Base-by-base conservation (phyloP, 2,888 invertebrate species). In the Miltochrista miniata region DNA sequence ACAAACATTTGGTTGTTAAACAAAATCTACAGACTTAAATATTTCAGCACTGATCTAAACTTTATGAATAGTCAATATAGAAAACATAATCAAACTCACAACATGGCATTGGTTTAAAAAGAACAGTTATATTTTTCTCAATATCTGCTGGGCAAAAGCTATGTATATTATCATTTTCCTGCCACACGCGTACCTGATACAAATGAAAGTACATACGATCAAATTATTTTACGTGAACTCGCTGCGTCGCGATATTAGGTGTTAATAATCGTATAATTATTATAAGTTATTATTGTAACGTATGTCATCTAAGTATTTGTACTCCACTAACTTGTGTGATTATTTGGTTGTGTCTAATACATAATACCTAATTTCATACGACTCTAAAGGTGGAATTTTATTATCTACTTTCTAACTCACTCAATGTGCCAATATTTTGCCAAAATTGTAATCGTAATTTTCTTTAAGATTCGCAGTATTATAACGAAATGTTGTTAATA, bases 271-370 rank as follows among this genome's bases (percentile, higher is more conserved):
- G 18, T 31, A 31, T 31, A 31, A 31, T 31, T 10, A 10, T 31
- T 31, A 11, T 31, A 31, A 31, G 11, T 30, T 35, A 45, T 45
- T 54, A 58, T 67, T 54, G 54, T 44, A 61, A 64, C 51, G 47
- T 60, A 54, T 61, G 51, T 54, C 61, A 65, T 64, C 52, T 60
- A 51, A 64, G 54, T 56, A 72, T 59, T 72, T 78, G 69, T 82
- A 75, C 70, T 75, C 76, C 81, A 85, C 85, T 83, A 83, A 86
- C 85, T 79, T 75, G 89, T 83, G 90, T 88, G 89, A 89, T 87
- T 82, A 84, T 85, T 89, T 83, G 89, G 90, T 90, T 90, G 90
- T 90, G 90, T 89, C 76, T 83, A 83, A 45, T 45, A 45, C 44
- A 35, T 44, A 44, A 85, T 80, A n/a, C n/a, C n/a, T n/a, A 81